Percentiles rank a stretch among this genome's conserved stretches.
phyloP scores from a whole-genome alignment of 2,888 invertebrate genomes.

The Anthrax anthrax region DNA sequence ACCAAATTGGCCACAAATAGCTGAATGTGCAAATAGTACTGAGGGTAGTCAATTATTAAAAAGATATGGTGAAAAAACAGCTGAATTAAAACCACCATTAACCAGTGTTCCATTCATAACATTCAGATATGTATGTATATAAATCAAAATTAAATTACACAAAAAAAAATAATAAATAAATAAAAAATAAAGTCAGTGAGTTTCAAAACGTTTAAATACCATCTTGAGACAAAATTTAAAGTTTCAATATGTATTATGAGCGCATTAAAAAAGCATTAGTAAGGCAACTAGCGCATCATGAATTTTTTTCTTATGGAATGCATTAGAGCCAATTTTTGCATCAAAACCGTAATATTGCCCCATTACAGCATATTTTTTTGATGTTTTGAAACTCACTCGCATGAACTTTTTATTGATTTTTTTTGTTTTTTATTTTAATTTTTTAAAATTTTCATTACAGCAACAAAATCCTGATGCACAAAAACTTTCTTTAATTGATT shows the following conservation, averaged over 20 bases:
- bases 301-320: no score
- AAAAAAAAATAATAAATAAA: neutral
- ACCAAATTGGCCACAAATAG: constrained; percentile 34
- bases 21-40: constrained; percentile 35
- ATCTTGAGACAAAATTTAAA: neutral
- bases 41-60: constrained; percentile 27
- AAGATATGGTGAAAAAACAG: constrained; percentile 41
- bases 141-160: neutral
- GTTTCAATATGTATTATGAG: no score
- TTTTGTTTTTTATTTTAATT: constrained; percentile 10
- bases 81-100: constrained; percentile 40
- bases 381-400: no score
- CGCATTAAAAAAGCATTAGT: no score
- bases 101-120: constrained; percentile 51
- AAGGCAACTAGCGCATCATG: no score
- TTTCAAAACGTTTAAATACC: no score
- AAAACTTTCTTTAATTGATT: constrained; percentile 40
- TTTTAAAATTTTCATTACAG: constrained; percentile 30
- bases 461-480: constrained; percentile 42
- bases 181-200: no score
- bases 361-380: no score
- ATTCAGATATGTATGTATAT: constrained; percentile 41
- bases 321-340: no score
- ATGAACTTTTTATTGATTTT: no score
- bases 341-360: no score